These are phyloP conservation scores for Entomyzon cyanotis DNA, from an alignment of 2,113 vertebrate species.

Conservation along the genomic window DNA sequence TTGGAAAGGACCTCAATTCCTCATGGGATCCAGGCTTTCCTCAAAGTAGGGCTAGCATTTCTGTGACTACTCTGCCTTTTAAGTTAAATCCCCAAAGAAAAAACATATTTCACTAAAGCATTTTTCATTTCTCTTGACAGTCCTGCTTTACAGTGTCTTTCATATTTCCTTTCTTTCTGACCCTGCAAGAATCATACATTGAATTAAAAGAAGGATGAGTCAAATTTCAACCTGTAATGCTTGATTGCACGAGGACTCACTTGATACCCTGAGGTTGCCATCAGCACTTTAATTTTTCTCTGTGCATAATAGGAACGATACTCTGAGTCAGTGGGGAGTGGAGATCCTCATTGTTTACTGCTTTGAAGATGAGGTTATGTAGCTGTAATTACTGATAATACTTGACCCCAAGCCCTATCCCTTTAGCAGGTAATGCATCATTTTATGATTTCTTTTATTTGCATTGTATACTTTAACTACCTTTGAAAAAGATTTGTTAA, in stretches of 20 bases:
- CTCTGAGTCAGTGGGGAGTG: not conserved
- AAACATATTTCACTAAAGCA: not conserved
- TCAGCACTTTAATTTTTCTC: not conserved
- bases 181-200: not conserved
- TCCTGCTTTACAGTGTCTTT: not conserved
- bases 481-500: not conserved
- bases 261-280: not conserved
- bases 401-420: not conserved
- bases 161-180: not conserved
- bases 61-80: not conserved
- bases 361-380: not conserved
- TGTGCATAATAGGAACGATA: fast-evolving
- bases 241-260: not conserved
- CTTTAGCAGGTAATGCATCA: not conserved
- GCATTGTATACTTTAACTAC: not conserved
- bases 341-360: not conserved
- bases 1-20: not conserved
- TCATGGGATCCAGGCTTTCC: fast-evolving
- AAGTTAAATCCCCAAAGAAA: not conserved
- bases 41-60: not conserved
- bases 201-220: not conserved
- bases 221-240: not conserved
- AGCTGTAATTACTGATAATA: not conserved
- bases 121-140: not conserved
- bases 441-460: not conserved